These are phyloP conservation scores for Agapornis canus DNA, from an alignment of 2,797 vertebrate genomes.

Conservation along the genomic window DNA sequence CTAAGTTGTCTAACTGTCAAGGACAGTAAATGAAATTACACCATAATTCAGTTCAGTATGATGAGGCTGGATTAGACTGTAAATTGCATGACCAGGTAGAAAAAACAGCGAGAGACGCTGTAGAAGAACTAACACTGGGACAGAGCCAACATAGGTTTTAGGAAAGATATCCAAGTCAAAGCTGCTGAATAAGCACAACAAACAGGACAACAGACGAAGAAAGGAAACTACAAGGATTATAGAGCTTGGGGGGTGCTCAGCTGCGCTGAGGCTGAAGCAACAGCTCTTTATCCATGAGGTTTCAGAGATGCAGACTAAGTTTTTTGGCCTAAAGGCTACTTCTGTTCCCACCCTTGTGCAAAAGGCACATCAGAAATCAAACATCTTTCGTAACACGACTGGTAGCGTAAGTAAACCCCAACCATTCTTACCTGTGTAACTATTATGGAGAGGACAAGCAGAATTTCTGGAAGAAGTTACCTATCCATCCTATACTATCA, in stretches of 20 bases:
- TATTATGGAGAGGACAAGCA: not conserved
- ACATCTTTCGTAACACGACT: fast-evolving
- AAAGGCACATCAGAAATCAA: not conserved
- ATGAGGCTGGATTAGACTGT: not conserved
- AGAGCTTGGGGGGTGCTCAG: not conserved
- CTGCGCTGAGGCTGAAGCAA: not conserved
- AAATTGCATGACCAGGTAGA: not conserved
- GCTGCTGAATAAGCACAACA: not conserved
- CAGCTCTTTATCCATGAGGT: not conserved
- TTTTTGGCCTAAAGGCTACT: not conserved
- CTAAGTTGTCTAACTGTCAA: not conserved
- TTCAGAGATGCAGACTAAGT: not conserved
- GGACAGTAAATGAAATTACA: not conserved
- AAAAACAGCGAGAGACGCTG: not conserved
- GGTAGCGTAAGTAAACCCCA: not conserved
- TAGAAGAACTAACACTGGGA: not conserved
- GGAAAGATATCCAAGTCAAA: not conserved
- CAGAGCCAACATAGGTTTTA: not conserved
- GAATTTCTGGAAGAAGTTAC: not conserved
- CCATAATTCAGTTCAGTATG: not conserved
- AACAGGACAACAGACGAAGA: not conserved
- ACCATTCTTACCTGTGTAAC: not conserved
- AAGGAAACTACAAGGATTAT: not conserved
- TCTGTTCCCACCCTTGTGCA: not conserved
- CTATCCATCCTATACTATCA: not conserved